phyloP scores from a whole-genome alignment of 2,113 vertebrate genomes.

The Apaloderma vittatum region DNA sequence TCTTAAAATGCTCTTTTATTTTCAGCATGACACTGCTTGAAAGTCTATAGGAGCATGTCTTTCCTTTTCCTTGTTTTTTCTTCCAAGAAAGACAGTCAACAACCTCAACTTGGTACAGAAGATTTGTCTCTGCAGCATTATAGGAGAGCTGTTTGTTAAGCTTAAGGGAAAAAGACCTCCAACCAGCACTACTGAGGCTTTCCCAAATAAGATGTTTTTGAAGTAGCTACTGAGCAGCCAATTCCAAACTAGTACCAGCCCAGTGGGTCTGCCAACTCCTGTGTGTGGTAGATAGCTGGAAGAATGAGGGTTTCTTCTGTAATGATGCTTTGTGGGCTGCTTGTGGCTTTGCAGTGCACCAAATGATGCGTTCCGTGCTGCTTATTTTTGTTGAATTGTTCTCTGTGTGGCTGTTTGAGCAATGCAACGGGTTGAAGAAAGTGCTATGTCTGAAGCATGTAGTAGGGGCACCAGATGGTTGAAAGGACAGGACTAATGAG shows the following conservation, averaged over 20 bases:
- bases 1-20: not conserved
- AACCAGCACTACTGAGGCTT: not conserved
- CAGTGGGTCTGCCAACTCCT: not conserved
- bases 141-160: not conserved
- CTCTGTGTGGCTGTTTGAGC: not conserved
- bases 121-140: not conserved
- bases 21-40: not conserved
- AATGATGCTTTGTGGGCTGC: not conserved
- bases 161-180: not conserved
- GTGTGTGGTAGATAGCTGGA: rapidly evolving
- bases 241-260: not conserved
- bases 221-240: not conserved
- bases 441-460: not conserved
- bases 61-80: not conserved
- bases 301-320: not conserved
- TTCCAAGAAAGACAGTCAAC: not conserved
- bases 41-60: not conserved
- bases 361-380: not conserved
- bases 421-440: not conserved
- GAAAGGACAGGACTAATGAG: not conserved
- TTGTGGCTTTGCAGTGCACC: not conserved
- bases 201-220: not conserved
- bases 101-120: not conserved
- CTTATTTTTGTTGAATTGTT: not conserved
- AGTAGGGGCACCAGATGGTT: not conserved